Conservation (phyloP, 2,113 vertebrate species). For the Gila orcuttii region DNA sequence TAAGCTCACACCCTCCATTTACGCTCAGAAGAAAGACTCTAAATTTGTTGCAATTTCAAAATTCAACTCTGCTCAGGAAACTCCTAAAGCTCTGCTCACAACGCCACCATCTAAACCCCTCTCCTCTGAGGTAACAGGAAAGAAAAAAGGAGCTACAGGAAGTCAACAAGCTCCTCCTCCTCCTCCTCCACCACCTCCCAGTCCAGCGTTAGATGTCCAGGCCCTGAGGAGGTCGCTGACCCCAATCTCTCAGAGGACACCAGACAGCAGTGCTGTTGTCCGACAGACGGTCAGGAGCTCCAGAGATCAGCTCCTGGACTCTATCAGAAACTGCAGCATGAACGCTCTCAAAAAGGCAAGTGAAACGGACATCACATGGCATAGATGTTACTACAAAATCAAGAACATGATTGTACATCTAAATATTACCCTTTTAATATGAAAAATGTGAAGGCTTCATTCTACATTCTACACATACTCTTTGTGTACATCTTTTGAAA, state of each 20-base stretch:
- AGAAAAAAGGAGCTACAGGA: slow-evolving; percentile 24
- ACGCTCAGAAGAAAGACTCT: slow-evolving; percentile 40
- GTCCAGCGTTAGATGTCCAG: slow-evolving; percentile 74
- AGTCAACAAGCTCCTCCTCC: slow-evolving; percentile 20
- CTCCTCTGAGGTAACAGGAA: slow-evolving; percentile 11
- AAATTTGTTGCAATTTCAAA: slow-evolving; percentile 44
- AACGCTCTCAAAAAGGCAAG: slow-evolving; percentile 85
- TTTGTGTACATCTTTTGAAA: too few species aligned
- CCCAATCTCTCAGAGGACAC: slow-evolving; percentile 79
- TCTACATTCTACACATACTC: background rate
- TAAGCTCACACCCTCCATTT: background rate
- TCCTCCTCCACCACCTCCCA: slow-evolving; percentile 62
- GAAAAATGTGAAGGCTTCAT: background rate
- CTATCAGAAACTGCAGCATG: slow-evolving; percentile 83
- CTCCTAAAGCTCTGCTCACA: background rate
- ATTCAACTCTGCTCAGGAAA: slow-evolving; percentile 37
- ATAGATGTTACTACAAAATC: background rate
- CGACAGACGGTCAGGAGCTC: slow-evolving; percentile 80
- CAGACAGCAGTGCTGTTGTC: slow-evolving; percentile 71
- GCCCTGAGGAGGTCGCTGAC: slow-evolving; percentile 79
- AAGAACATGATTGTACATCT: background rate
- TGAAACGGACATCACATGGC: background rate
- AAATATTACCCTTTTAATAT: background rate
- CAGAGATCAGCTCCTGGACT: slow-evolving; percentile 83
- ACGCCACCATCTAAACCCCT: slow-evolving; percentile 19